Percentiles rank a stretch among this genome's conserved stretches.
These are phyloP conservation scores for Tenthredo notha DNA, from an alignment of 2,888 invertebrate genomes.

Conservation along the genomic window DNA sequence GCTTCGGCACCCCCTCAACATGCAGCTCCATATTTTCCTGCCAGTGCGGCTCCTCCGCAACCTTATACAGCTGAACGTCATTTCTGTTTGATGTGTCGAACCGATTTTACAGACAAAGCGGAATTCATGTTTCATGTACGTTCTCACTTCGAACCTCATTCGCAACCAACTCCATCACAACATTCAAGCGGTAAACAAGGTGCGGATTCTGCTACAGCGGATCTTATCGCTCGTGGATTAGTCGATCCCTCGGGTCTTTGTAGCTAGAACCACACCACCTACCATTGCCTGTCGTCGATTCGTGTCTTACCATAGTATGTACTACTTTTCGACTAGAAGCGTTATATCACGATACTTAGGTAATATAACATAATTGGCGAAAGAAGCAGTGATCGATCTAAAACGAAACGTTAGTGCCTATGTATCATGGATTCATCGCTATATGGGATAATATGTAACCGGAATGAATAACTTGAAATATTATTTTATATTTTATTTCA, in stretches of 20 bases:
- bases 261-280: constrained; percentile 73
- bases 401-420: constrained; percentile 47
- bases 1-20: constrained; percentile 75
- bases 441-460: constrained; percentile 6
- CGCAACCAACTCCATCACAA: constrained; percentile 66
- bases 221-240: constrained; percentile 75
- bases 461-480: not conserved
- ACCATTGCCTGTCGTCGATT: constrained; percentile 69
- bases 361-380: constrained; percentile 17
- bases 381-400: constrained; percentile 5
- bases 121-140: constrained; percentile 87
- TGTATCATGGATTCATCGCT: constrained; percentile 41
- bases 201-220: constrained; percentile 73
- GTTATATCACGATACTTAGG: constrained; percentile 26
- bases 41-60: constrained; percentile 73
- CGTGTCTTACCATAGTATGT: constrained; percentile 74
- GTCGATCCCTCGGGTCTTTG: constrained; percentile 76
- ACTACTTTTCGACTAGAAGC: constrained; percentile 52
- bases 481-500: not conserved
- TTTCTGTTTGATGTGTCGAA: constrained; percentile 84
- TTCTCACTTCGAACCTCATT: constrained; percentile 82
- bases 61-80: constrained; percentile 76
- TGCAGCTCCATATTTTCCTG: constrained; percentile 76
- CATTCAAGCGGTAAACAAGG: constrained; percentile 69
- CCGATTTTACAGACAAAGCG: constrained; percentile 84